Percentiles rank a stretch among this genome's conserved stretches.
phyloP scores from a whole-genome alignment of 2,888 invertebrate genomes.

The Lapara coniferarum region DNA sequence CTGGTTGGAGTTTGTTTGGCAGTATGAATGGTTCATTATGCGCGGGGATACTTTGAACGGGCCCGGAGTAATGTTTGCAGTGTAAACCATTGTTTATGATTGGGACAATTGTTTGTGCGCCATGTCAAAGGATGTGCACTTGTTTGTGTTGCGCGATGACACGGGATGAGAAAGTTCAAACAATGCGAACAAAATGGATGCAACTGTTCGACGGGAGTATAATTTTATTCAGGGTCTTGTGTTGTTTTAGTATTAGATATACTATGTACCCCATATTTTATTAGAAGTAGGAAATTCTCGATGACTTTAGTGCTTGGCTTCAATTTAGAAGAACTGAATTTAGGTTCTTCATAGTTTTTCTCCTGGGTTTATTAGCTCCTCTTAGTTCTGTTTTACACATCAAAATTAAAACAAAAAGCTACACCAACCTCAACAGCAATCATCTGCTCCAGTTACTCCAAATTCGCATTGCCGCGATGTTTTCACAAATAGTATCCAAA shows the following conservation, averaged over 20 bases:
- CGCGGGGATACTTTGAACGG: constrained; percentile 75
- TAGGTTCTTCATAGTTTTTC: background rate
- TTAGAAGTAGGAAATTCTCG: too few species aligned
- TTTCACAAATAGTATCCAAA: constrained; percentile 25
- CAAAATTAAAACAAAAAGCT: background rate
- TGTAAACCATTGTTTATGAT: constrained; percentile 83
- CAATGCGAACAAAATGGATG: constrained; percentile 48
- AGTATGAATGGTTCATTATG: constrained; percentile 83
- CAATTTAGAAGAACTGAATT: background rate
- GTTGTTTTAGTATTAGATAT: constrained; percentile 8
- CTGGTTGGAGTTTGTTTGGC: constrained; percentile 82
- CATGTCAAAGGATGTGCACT: constrained; percentile 82
- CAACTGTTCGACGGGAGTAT: constrained; percentile 31
- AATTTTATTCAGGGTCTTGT: constrained; percentile 4
- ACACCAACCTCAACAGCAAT: constrained; percentile 1
- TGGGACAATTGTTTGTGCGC: constrained; percentile 82
- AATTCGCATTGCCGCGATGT: constrained; percentile 10
- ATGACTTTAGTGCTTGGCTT: background rate
- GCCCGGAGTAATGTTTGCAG: constrained; percentile 79
- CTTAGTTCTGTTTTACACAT: background rate
- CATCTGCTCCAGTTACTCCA: constrained; percentile 21
- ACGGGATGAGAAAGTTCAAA: constrained; percentile 58
- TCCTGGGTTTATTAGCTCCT: background rate
- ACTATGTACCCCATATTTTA: background rate
- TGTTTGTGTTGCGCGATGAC: constrained; percentile 68